Evolutionary conservation across 2,113 vertebrate species (phyloP).

Genomic region (Nettapus auritus): DNA sequence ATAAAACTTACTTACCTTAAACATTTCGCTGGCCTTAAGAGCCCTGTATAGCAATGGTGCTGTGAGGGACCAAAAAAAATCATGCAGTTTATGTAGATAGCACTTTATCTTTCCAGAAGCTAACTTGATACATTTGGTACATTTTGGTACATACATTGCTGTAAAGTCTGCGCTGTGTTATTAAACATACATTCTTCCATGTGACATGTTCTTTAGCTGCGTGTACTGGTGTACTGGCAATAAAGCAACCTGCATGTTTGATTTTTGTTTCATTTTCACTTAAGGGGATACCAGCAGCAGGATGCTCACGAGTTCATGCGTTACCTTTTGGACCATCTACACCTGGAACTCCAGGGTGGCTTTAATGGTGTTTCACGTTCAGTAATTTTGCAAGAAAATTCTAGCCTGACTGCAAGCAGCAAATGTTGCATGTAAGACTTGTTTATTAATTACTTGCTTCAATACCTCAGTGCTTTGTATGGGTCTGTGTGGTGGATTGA

Average conservation of each 20-base stretch:
- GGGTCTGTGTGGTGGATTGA: background rate
- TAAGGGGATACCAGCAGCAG: conserved; percentile 98
- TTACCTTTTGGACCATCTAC: conserved; percentile 97
- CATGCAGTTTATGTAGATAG: background rate
- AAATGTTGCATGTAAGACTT: conserved; percentile 91
- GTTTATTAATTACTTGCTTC: background rate
- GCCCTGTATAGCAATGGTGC: rapidly evolving
- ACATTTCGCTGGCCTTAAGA: background rate
- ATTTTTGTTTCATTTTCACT: conserved; percentile 13
- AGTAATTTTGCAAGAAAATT: conserved; percentile 80
- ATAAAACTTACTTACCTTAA: background rate
- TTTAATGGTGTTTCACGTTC: conserved; percentile 86
- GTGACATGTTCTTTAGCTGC: background rate
- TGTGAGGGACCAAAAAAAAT: background rate
- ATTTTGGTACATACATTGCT: background rate
- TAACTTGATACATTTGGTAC: background rate
- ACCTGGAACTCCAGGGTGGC: conserved; percentile 92
- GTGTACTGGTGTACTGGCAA: background rate
- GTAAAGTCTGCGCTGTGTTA: background rate
- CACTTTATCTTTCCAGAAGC: background rate
- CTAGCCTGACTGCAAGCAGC: conserved; percentile 79
- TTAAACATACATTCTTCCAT: background rate
- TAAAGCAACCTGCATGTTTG: background rate
- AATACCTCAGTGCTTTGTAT: background rate
- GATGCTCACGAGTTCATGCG: conserved; percentile 99